phyloP scores from a whole-genome alignment of 64 coral and sea anemone genomes.

The Actinia equina region DNA sequence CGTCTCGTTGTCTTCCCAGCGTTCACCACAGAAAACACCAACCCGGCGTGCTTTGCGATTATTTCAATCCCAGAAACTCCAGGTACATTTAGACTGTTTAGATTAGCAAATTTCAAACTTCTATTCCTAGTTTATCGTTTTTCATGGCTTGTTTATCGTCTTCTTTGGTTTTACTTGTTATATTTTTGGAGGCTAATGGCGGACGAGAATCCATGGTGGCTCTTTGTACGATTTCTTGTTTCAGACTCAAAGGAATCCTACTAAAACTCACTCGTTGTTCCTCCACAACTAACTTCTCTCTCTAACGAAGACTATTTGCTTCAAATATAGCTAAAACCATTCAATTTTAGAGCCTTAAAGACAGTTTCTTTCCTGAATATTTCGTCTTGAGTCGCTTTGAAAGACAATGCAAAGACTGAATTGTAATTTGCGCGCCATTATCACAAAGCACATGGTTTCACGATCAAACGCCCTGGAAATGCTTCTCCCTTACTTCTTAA shows the following conservation, averaged over 20 bases:
- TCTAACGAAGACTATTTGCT: background rate
- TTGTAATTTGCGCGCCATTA: slow-evolving; percentile 13
- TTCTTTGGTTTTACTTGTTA: background rate
- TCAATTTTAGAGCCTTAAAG: background rate
- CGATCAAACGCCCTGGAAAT: background rate
- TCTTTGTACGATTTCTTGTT: background rate
- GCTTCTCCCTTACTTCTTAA: background rate
- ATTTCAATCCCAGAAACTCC: slow-evolving; percentile 35
- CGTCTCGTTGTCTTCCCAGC: slow-evolving; percentile 59
- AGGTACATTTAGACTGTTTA: slow-evolving; percentile 32
- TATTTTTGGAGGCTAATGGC: background rate
- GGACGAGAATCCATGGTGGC: background rate
- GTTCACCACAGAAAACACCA: slow-evolving; percentile 46
- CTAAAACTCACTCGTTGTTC: background rate
- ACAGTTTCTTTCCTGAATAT: background rate
- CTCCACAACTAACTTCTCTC: background rate
- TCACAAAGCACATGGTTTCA: slow-evolving; percentile 2
- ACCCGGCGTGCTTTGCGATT: slow-evolving; percentile 80
- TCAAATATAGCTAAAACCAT: background rate
- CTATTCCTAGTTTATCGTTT: background rate
- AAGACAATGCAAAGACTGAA: background rate
- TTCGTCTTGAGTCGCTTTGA: background rate
- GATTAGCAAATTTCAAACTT: background rate
- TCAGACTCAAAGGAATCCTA: background rate
- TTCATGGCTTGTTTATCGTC: background rate